Evolutionary conservation across 1,140 invertebrate genomes (phyloP), one percentile per base, ranked within the genome.

Genomic region (Drosophila gunungcola): DNA sequence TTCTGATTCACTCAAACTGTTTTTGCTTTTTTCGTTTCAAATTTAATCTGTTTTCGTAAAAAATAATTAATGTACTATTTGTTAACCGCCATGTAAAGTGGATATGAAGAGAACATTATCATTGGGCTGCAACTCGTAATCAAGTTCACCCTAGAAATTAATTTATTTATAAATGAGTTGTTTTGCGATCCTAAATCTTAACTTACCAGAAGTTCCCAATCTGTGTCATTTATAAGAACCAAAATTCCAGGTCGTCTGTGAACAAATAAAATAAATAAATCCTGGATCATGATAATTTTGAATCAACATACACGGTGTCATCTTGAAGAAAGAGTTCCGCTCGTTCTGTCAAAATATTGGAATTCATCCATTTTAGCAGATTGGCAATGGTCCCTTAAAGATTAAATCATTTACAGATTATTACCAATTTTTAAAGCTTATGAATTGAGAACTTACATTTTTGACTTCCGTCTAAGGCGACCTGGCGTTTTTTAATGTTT

Each of bases 281-380:
- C 11, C 4, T 29, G 6, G 3, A 13, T 10, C 4, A 2, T 4
- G 6, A 32, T 36, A 4, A 29, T 2, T 16, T 41, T 6, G 0
- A 11, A 10, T 0, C 4, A 25, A 70, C 95, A 95, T 94, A 96
- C 95, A 98, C 95, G 5, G 95, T 95, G 38, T 96, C 95, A 62
- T 95, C 96, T 93, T 97, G 96, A 39, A 98, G 90, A 92, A 99
- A 98, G n/a, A 99, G 93, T 92, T 98, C 97, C 10, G 95, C 95
- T 73, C 97, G 94, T 90, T 98, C 97, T 60, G 94, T 95, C 36
- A 99, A 91, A 53, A 98, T 92, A 92, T 98, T 98, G 65, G 97
- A 95, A 89, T 95, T 95, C 36, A 99, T 95, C 97, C 97, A 98
- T 3, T 94, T 81, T 1, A 99, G 92, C 16, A 99, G 92, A 43